phyloP scores from a whole-genome alignment of 2,888 invertebrate genomes.

The Drosophila setosimentum region DNA sequence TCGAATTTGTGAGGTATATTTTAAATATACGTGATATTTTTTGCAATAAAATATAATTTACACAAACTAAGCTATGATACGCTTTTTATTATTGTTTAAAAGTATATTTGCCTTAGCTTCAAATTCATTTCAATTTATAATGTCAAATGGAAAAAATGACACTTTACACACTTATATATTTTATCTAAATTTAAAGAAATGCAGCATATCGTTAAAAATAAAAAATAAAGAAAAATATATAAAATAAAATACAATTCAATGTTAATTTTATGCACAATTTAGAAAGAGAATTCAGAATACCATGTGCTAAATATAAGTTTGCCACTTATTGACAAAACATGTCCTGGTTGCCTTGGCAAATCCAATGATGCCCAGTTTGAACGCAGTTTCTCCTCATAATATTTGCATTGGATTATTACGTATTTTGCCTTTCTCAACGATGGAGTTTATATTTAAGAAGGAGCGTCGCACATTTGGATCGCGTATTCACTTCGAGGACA shows the following conservation, averaged over 20 bases:
- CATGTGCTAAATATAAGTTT: no score
- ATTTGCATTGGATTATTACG: neutral
- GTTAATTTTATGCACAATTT: neutral
- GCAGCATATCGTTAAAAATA: no score
- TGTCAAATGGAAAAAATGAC: no score
- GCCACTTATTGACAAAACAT: slow-evolving; percentile 48
- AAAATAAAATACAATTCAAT: no score
- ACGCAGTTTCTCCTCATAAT: neutral
- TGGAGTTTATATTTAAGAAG: slow-evolving; percentile 88
- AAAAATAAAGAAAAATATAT: no score
- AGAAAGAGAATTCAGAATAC: slow-evolving; percentile 21
- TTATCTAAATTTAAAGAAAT: no score
- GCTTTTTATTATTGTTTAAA: neutral
- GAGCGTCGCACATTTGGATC: slow-evolving; percentile 90
- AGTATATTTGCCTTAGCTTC: neutral
- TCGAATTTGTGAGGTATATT: slow-evolving; percentile 48
- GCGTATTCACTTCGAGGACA: slow-evolving; percentile 89
- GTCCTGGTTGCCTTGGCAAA: slow-evolving; percentile 34
- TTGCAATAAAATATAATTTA: slow-evolving; percentile 68
- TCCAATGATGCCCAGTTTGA: neutral
- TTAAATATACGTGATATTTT: slow-evolving; percentile 64
- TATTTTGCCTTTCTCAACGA: neutral
- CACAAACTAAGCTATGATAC: neutral
- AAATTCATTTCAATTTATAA: neutral
- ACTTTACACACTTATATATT: no score